Evolutionary conservation across 92 coral and sea anemone genomes (phyloP), one percentile per base, ranked within the genome.

Genomic region (Porites divaricata): DNA sequence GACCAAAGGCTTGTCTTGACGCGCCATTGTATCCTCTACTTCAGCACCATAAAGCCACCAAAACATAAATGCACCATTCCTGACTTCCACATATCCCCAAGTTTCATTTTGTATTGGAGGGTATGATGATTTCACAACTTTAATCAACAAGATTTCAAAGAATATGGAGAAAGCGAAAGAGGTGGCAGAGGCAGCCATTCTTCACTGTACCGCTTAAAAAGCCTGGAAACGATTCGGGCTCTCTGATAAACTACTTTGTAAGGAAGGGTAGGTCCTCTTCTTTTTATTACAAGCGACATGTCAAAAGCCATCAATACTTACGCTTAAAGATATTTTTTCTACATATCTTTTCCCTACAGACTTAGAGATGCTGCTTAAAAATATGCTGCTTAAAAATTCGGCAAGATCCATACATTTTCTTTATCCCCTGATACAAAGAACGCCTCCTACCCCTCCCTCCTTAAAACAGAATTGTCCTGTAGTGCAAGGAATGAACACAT

Each of bases 11-110:
- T 93, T 93, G 22, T 74, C 63, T 53, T 57, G 63, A 0, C 97
- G 90, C 8, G 82, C 88, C 4, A 14, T 21, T 4, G 90, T 80
- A 58, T 69, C 65, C 6, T 57, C 51, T 4, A 80, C 74, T 15
- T 90, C 86, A 9, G 94, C 97, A 8, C 97, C 97, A 77, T 93
- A 88, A 2, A 93, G 68, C 97, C 94, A 91, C 97, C 97, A 93
- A 72, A 93, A 93, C 94, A 93, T 93, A 57, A 67, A 83, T 6
- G 97, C 97, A 15, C 85, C 77, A 56, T 82, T 25, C 23, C 97
- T 87, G 9, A 93, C 93, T 21, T 88, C 87, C 6, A 91, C 94
- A 71, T 93, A 93, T 9, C 70, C 83, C 94, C 97, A 93, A 63
- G 87, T 86, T 78, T 91, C 97, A 66, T 88, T 89, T 41, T 92